Base-by-base conservation (phyloP, 2,113 vertebrate genomes). In the Oostethus manadensis region DNA sequence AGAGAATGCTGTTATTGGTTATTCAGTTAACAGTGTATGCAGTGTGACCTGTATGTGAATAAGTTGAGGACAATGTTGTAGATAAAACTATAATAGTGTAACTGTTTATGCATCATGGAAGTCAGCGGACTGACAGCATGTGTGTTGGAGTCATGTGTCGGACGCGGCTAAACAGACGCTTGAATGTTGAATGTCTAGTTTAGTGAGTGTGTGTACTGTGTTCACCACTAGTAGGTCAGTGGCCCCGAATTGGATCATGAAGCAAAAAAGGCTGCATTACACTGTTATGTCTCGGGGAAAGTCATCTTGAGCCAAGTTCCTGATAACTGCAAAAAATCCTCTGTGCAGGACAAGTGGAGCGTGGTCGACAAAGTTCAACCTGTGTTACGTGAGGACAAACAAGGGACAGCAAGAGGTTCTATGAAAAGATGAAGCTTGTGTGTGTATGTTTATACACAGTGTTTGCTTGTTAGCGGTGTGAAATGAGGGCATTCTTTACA, bases 311-410 rank as follows among this genome's bases (percentile, higher is more conserved):
- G 72, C 76, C 78, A 77, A 71, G 60, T 29, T 55, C 44, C 56
- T 47, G 22, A 69, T 68, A 76, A 69, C 54, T 50, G 60, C 61
- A 66, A 50, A 70, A 59, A 47, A 29, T 44, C 45, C 8, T 42
- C 74, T 84, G 79, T 84, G 76, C 58, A 35, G 71, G 72, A 81
- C 77, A 87, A 87, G 63, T 87, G 71, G 83, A 81, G 76, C 85
- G 64, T 67, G 60, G 50, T 77, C 66, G 66, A 45, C 64, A 71
- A 35, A 71, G 69, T 61, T 44, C 53, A 62, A 68, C 51, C 51
- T 18, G 45, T n/a, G 18, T 21, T 26, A 51, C 8, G 20, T 43
- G 55, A 60, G 51, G 3, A 29, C 55, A 56, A 65, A 67, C 43
- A 40, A 60, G 59, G 60, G 65, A 67, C 14, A 76, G 43, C 58